Evolutionary conservation across 2,113 vertebrate species (phyloP).

Genomic region (Pleuronectes platessa): DNA sequence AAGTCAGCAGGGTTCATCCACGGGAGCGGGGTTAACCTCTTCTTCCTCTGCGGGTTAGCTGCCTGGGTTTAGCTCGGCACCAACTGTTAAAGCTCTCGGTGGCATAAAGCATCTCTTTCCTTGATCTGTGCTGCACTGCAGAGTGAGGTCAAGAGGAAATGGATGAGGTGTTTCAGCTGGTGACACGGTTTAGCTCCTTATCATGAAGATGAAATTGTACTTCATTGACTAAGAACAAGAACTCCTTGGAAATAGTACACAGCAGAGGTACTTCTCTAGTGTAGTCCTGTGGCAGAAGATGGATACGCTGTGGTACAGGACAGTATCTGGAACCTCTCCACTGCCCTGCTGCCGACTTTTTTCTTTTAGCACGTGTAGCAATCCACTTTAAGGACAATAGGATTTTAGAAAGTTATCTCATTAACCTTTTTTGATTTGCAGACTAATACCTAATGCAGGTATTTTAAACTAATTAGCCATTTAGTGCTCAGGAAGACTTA

Average conservation of each 20-base stretch:
- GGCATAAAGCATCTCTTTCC: slow-evolving; percentile 10
- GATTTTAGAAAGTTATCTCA: slow-evolving; percentile 31
- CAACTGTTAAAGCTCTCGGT: slow-evolving; percentile 48
- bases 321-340: neutral
- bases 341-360: neutral
- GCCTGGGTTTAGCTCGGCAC: slow-evolving; percentile 49
- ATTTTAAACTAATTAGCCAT: neutral
- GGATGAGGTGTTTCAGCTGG: neutral
- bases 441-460: neutral
- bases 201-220: neutral
- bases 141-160: slow-evolving; percentile 27
- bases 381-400: slow-evolving; percentile 30
- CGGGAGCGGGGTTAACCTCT: slow-evolving; percentile 38
- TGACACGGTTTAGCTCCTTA: neutral
- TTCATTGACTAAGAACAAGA: neutral
- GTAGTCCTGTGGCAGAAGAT: neutral
- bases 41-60: slow-evolving; percentile 14
- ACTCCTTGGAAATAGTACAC: neutral
- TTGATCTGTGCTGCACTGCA: slow-evolving; percentile 4
- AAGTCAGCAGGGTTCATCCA: slow-evolving; percentile 42
- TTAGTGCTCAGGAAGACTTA: neutral
- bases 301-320: too few species aligned
- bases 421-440: slow-evolving; percentile 32
- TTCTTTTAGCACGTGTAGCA: slow-evolving; percentile 7
- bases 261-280: neutral